Conservation (phyloP, 2,797 vertebrate species). For the Odontamblyopus rebecca region DNA sequence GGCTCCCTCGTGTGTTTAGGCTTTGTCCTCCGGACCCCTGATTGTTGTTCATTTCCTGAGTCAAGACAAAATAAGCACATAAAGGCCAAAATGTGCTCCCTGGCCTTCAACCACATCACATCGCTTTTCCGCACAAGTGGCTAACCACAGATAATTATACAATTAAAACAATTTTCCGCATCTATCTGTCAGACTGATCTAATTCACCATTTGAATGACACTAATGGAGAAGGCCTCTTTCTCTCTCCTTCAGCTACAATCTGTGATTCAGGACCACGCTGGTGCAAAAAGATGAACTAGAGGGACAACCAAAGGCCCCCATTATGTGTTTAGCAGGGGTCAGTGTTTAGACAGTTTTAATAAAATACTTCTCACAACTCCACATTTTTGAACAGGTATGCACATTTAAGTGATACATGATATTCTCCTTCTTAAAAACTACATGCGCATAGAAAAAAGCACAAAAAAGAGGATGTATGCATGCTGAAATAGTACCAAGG, state of each 20-base stretch:
- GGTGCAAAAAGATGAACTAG: slow-evolving; percentile 45
- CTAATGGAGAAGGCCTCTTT: slow-evolving; percentile 58
- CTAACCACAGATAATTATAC: slow-evolving; percentile 73
- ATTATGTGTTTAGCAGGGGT: slow-evolving; percentile 18
- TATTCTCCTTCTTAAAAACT: no score
- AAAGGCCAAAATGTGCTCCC: slow-evolving; percentile 62
- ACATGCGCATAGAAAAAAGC: no score
- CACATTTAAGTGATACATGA: background rate
- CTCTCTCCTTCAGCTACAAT: slow-evolving; percentile 48
- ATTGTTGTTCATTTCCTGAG: slow-evolving; percentile 74
- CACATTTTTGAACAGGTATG: background rate
- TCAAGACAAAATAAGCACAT: slow-evolving; percentile 69
- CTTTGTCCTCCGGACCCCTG: slow-evolving; percentile 66
- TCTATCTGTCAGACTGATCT: slow-evolving; percentile 75
- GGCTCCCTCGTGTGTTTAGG: slow-evolving; percentile 56
- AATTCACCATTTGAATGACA: slow-evolving; percentile 67
- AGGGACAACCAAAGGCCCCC: slow-evolving; percentile 5
- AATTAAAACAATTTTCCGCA: slow-evolving; percentile 79
- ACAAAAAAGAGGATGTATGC: no score
- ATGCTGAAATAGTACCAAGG: no score
- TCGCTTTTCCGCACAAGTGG: slow-evolving; percentile 71
- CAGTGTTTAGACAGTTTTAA: slow-evolving; percentile 31
- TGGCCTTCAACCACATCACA: slow-evolving; percentile 63
- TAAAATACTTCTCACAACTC: background rate
- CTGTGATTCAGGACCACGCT: slow-evolving; percentile 46